Percentiles rank a stretch among this genome's conserved stretches.
phyloP scores from a whole-genome alignment of 2,113 vertebrate species.

The Aegotheles bennettii region DNA sequence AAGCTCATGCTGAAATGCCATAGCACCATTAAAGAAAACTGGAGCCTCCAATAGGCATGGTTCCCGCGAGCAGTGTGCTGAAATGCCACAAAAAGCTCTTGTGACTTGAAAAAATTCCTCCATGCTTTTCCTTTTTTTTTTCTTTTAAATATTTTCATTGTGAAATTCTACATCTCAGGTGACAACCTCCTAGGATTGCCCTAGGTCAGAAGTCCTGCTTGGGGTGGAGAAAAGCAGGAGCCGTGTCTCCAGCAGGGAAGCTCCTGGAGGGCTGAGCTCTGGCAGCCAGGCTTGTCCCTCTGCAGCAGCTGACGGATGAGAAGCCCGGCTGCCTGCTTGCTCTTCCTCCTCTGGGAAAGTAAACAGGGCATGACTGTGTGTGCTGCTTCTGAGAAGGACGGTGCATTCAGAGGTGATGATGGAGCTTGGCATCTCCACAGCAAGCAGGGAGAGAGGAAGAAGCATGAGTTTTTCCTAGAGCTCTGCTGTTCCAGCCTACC shows the following conservation, averaged over 20 bases:
- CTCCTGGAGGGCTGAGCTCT: neutral
- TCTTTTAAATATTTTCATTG: neutral
- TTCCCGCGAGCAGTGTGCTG: neutral
- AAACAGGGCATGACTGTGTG: neutral
- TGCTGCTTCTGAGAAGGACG: neutral
- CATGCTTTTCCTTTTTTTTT: neutral
- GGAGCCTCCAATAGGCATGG: neutral
- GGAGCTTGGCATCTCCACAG: neutral
- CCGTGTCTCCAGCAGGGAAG: neutral
- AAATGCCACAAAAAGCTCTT: neutral
- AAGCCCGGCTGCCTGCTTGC: neutral
- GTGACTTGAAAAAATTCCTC: neutral
- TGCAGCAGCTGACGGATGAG: neutral
- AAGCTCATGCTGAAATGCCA: neutral
- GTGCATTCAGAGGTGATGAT: neutral
- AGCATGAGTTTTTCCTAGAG: neutral
- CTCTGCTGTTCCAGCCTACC: neutral
- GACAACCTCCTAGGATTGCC: neutral
- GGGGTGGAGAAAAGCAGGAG: neutral
- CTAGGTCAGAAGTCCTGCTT: neutral
- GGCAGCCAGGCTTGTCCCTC: neutral
- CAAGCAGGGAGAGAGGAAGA: neutral
- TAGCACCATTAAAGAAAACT: neutral
- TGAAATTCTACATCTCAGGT: neutral
- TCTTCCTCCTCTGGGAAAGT: neutral